Evolutionary conservation across 1,140 invertebrate genomes (phyloP), one percentile per base, ranked within the genome.

Genomic region (Brachionus rubens): DNA sequence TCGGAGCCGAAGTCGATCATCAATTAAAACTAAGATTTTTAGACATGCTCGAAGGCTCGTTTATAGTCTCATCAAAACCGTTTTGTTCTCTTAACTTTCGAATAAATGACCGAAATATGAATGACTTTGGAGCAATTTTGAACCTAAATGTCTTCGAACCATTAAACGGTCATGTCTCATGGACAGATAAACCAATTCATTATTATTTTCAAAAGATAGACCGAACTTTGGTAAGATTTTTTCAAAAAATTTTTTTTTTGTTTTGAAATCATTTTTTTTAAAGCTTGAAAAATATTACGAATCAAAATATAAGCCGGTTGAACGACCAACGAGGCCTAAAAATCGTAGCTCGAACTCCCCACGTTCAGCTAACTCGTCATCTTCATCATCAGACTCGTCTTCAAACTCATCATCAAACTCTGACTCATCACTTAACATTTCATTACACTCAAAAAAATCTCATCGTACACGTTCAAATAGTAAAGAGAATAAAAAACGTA

Each of bases 91-190:
- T 96, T 26, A 98, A 98, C 86, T 98, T 98, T 87, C 88, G 95
- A 79, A 97, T 98, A 81, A 96, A 94, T 10, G 94, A 97, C 86
- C 86, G 92, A 81, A 92, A 89, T 85, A 36, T 80, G 78, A 86
- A 88, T 89, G 95, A 98, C 87, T 97, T 98, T 82, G 95, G 94
- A 72, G 96, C 94, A 46, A 98, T 98, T 81, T 96, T 98, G 92
- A 92, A 96, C 82, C 94, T 98, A 7, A 92, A 91, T 52, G 93
- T 96, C 86, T 91, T 98, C 89, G 91, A 92, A 77, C 94, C 95
- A 6, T 84, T 96, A 62, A 90, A 91, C 81, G 94, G 94, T 78
- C 96, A 93, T 4, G 95, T 99, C 41, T 97, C 94, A 5, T 99
- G 95, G 96, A 98, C 96, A 77, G 92, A 92, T 70, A 96, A 95